Evolutionary conservation across 1,140 invertebrate species (phyloP).

Genomic region (Ladona fulva): DNA sequence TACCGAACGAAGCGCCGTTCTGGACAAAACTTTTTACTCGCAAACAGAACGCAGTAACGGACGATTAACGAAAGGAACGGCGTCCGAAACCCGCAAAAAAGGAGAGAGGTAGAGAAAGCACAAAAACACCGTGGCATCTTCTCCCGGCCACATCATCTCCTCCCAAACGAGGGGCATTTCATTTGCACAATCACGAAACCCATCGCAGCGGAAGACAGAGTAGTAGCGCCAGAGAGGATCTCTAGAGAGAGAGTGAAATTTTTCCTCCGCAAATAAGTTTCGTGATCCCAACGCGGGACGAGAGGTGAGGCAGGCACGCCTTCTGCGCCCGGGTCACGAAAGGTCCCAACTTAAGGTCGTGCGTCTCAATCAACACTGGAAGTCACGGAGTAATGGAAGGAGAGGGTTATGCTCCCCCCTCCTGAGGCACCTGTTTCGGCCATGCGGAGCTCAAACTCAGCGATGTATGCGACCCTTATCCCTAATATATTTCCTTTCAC

Average conservation of each 20-base stretch:
- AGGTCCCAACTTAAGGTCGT: neutral
- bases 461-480: neutral
- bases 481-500: neutral
- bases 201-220: neutral
- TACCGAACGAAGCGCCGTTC: too few relatives aligned
- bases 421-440: neutral
- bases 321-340: neutral
- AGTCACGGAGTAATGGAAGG: neutral
- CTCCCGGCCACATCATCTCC: neutral
- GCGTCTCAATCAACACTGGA: neutral
- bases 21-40: too few relatives aligned
- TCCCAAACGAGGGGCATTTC: neutral
- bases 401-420: neutral
- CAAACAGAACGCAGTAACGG: too few relatives aligned
- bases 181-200: conserved; percentile 9
- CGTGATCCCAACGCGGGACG: neutral
- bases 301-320: neutral
- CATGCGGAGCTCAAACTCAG: neutral
- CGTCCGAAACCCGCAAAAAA: too few relatives aligned
- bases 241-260: neutral
- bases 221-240: too few relatives aligned
- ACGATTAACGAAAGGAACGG: too few relatives aligned
- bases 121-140: too few relatives aligned
- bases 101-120: too few relatives aligned
- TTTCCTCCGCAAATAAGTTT: neutral